A percentile compares a stretch with the other conserved stretches of the same genome.
These are phyloP conservation scores for Platalea minor DNA, from an alignment of 2,797 vertebrate genomes.

Conservation along the genomic window DNA sequence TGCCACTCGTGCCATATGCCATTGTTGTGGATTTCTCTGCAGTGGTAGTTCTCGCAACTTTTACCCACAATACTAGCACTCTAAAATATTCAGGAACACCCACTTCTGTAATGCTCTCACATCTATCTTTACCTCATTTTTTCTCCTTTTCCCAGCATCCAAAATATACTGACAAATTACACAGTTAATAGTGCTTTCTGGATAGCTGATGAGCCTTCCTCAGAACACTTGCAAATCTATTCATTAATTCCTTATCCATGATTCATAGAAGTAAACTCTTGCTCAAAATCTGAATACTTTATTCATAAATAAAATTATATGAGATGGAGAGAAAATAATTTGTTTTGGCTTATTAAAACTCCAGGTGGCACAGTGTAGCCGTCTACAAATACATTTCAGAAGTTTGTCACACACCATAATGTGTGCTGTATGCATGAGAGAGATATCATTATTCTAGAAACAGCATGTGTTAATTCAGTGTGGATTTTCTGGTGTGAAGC, in stretches of 20 bases:
- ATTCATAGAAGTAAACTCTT: background rate
- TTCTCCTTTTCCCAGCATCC: background rate
- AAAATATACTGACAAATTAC: background rate
- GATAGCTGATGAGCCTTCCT: background rate
- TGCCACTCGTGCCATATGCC: background rate
- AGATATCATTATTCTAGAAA: background rate
- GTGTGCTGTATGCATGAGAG: background rate
- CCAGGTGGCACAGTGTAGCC: constrained; percentile 12
- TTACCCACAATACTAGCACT: background rate
- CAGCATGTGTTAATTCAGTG: background rate
- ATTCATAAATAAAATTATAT: background rate
- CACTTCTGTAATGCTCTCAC: background rate
- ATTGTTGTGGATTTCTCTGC: background rate
- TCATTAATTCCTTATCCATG: background rate
- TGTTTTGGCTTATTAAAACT: constrained; percentile 43
- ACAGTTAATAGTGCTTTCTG: background rate
- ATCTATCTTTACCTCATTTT: background rate
- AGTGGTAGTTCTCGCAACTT: background rate
- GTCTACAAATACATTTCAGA: background rate
- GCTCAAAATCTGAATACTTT: background rate
- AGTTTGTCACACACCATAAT: background rate
- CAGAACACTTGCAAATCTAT: constrained; percentile 20
- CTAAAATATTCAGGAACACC: background rate
- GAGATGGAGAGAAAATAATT: constrained; percentile 11
- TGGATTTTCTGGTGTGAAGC: background rate